phyloP scores from a whole-genome alignment of 2,113 vertebrate species.

The Cebidichthys violaceus region DNA sequence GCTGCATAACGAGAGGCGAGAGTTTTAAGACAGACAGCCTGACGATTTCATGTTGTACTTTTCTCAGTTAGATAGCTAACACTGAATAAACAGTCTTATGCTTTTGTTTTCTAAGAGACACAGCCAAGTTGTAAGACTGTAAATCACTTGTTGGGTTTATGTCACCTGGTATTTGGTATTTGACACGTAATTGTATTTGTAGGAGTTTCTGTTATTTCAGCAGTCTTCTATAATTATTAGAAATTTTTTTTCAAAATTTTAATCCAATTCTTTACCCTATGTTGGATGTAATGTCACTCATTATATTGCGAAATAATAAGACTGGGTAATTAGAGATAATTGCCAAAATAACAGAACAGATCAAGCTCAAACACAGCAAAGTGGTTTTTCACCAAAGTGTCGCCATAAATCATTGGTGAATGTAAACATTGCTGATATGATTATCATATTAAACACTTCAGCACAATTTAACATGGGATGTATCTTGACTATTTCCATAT shows the following conservation, averaged over 20 bases:
- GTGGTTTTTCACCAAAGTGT: conserved; percentile 12
- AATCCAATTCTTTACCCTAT: neutral
- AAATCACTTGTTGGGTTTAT: neutral
- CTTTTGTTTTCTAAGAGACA: neutral
- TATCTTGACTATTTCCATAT: neutral
- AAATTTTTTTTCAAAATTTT: conserved; percentile 1
- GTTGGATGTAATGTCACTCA: conserved; percentile 2
- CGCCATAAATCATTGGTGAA: conserved; percentile 10
- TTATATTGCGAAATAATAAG: neutral
- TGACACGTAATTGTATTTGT: neutral
- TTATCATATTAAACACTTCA: neutral
- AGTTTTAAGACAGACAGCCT: conserved; percentile 1
- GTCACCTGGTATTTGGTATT: neutral
- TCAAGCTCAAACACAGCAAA: conserved; percentile 10
- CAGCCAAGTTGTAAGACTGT: neutral
- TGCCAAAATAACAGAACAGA: conserved; percentile 1
- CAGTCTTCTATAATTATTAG: neutral
- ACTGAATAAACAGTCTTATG: neutral
- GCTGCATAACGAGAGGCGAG: conserved; percentile 6
- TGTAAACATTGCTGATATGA: neutral
- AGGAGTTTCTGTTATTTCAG: conserved; percentile 29
- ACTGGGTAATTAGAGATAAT: conserved; percentile 38
- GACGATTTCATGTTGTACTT: neutral
- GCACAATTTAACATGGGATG: neutral
- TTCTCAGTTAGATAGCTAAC: neutral